Conservation (phyloP, 2,113 vertebrate genomes). For the Elephas maximus region DNA sequence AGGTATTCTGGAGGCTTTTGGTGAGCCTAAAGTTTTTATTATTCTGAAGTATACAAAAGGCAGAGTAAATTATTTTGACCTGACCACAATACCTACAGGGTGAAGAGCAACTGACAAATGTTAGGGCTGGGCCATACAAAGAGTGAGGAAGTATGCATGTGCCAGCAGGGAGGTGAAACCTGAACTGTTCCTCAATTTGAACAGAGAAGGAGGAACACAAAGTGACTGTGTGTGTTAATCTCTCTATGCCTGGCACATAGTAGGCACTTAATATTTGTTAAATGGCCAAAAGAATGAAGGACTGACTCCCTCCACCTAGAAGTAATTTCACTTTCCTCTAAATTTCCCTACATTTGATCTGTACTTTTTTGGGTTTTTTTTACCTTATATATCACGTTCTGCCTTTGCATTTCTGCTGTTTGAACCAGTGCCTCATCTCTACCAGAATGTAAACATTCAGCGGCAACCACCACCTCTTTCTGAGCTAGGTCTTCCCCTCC, state of each 20-base stretch:
- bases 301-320: slow-evolving; percentile 7
- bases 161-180: neutral
- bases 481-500: neutral
- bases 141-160: neutral
- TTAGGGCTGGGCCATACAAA: neutral
- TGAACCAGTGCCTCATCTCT: neutral
- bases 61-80: slow-evolving; percentile 50
- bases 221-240: neutral
- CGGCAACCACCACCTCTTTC: neutral
- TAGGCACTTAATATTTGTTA: slow-evolving; percentile 11
- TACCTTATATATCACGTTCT: slow-evolving; percentile 19
- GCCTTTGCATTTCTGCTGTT: slow-evolving; percentile 13
- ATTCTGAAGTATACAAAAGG: slow-evolving; percentile 33
- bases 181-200: neutral
- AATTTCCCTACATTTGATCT: neutral
- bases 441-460: neutral
- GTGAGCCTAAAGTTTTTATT: slow-evolving; percentile 2
- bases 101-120: neutral
- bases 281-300: neutral
- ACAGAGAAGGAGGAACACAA: neutral
- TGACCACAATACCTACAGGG: neutral
- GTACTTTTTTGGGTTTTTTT: neutral
- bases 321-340: slow-evolving; percentile 42
- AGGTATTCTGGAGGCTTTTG: neutral
- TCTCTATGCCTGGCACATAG: neutral